Evolutionary conservation across 2,888 invertebrate species (phyloP).

Genomic region (Trissolcus brochymenae): DNA sequence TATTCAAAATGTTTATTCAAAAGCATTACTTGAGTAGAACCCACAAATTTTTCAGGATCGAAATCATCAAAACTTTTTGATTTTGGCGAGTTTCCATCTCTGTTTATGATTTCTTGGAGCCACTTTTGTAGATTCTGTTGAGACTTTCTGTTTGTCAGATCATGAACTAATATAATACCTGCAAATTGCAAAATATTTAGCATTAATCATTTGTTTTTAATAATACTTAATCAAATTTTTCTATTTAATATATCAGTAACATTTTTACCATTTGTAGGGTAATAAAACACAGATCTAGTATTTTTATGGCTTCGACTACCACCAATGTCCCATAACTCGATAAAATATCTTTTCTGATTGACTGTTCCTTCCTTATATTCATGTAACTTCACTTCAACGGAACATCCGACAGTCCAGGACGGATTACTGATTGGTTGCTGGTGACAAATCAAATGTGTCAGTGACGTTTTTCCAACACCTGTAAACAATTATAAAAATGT

Average conservation of each 20-base stretch:
- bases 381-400: slow-evolving; percentile 96
- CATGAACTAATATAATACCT: slow-evolving; percentile 96
- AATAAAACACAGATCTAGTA: slow-evolving; percentile 95
- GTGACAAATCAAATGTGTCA: slow-evolving; percentile 93
- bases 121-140: slow-evolving; percentile 95
- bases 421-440: slow-evolving; percentile 90
- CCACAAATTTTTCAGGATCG: slow-evolving; percentile 91
- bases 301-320: slow-evolving; percentile 95
- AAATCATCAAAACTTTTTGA: slow-evolving; percentile 81
- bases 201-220: neutral
- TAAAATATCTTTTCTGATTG: slow-evolving; percentile 91
- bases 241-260: neutral
- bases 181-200: slow-evolving; percentile 3
- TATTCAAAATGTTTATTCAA: slow-evolving; percentile 13
- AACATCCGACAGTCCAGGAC: slow-evolving; percentile 97
- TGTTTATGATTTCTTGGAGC: slow-evolving; percentile 92
- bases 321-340: slow-evolving; percentile 98
- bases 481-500: slow-evolving; percentile 46
- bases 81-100: slow-evolving; percentile 78
- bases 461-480: slow-evolving; percentile 98
- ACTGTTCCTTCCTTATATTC: slow-evolving; percentile 96
- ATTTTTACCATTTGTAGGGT: slow-evolving; percentile 88
- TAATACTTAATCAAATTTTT: too few relatives aligned
- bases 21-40: slow-evolving; percentile 83
- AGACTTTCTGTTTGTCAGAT: slow-evolving; percentile 96